These are phyloP conservation scores for Poeciliopsis paucimaculata DNA, from an alignment of 2,797 vertebrate species.

Conservation along the genomic window DNA sequence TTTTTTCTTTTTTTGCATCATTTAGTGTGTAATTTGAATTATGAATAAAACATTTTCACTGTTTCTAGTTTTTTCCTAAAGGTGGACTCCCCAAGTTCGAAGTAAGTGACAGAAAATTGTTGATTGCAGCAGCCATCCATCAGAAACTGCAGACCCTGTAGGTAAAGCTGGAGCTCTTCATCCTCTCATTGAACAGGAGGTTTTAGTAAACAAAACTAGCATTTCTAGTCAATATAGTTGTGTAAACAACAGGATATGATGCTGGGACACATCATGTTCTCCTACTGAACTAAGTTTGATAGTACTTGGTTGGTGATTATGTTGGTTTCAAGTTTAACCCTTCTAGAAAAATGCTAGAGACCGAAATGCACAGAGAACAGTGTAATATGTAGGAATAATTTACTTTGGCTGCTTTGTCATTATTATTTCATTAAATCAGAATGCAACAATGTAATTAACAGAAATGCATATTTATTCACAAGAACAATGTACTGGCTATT, in stretches of 20 bases:
- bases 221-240: neutral
- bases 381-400: neutral
- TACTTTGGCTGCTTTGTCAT: neutral
- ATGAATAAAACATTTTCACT: neutral
- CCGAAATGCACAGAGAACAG: neutral
- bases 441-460: neutral
- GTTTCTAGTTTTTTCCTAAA: neutral
- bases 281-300: neutral
- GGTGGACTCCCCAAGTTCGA: neutral
- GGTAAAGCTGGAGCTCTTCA: neutral
- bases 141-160: neutral
- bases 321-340: neutral
- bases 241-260: neutral
- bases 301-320: neutral
- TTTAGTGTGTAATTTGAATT: neutral
- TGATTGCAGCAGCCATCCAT: neutral
- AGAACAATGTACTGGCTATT: neutral
- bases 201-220: neutral
- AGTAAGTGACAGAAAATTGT: neutral
- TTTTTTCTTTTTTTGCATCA: neutral
- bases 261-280: neutral
- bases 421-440: neutral
- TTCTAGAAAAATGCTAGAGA: neutral
- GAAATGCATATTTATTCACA: neutral
- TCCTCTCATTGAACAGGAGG: neutral